Conservation (phyloP, 1,140 invertebrate genomes). For the Drosophila bipectinata region DNA sequence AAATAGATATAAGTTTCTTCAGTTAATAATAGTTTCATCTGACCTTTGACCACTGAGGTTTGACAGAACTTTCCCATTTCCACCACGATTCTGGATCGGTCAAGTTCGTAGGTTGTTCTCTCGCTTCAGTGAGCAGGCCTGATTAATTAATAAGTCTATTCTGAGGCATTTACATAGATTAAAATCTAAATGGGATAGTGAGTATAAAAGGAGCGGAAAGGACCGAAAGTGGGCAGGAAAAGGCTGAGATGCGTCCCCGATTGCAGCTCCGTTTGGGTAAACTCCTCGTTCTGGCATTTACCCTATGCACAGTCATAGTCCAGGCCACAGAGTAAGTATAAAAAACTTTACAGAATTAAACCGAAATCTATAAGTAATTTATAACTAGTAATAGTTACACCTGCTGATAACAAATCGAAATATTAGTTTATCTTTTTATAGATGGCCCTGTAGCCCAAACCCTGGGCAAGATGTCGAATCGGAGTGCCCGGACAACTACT, state of each 20-base stretch:
- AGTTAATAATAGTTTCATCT: not conserved
- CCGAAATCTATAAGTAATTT: not conserved
- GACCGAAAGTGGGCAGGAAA: not conserved
- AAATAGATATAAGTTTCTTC: not conserved
- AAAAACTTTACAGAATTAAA: not conserved
- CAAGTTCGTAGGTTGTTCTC: slow-evolving; percentile 1
- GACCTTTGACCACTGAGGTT: not conserved
- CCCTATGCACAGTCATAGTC: slow-evolving; percentile 16
- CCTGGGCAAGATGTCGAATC: slow-evolving; percentile 1
- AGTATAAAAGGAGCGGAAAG: slow-evolving; percentile 44
- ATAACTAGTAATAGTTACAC: no score
- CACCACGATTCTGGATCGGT: not conserved
- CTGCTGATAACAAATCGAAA: not conserved
- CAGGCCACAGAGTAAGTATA: slow-evolving; percentile 21
- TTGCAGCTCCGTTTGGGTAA: slow-evolving; percentile 23
- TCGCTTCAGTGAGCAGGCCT: slow-evolving; percentile 16
- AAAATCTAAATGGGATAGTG: slow-evolving; percentile 17
- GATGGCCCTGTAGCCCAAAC: not conserved
- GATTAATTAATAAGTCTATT: slow-evolving; percentile 45
- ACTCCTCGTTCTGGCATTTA: slow-evolving; percentile 17
- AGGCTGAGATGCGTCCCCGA: slow-evolving; percentile 36
- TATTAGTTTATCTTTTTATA: not conserved
- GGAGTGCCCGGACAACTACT: slow-evolving; percentile 7
- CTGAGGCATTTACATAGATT: slow-evolving; percentile 55
- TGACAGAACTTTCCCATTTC: not conserved